Percentiles rank a stretch among this genome's conserved stretches.
phyloP scores from a whole-genome alignment of 1,140 invertebrate genomes.

The Pseudomyrmex gracilis region DNA sequence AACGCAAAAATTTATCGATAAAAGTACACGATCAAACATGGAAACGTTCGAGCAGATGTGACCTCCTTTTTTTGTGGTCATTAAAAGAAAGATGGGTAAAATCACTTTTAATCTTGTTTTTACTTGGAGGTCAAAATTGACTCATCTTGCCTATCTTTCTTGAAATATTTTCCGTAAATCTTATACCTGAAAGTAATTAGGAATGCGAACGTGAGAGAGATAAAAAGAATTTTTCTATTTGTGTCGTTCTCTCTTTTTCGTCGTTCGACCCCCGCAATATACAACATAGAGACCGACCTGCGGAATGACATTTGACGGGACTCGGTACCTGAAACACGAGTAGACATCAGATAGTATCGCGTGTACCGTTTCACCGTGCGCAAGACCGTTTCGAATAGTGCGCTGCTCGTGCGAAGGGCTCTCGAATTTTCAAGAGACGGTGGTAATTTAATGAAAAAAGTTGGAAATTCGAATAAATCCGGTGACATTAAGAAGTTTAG shows the following conservation, averaged over 20 bases:
- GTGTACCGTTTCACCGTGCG: constrained; percentile 31
- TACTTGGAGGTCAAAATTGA: too few species aligned
- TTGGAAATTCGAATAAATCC: too few species aligned
- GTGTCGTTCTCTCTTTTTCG: constrained; percentile 7
- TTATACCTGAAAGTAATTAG: constrained; percentile 21
- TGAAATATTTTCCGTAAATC: too few species aligned
- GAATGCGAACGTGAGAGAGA: not conserved
- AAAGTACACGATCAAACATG: not conserved
- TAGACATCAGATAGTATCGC: constrained; percentile 45
- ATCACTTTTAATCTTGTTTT: too few species aligned
- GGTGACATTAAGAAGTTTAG: not conserved
- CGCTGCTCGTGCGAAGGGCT: not conserved
- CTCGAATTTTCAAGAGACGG: not conserved
- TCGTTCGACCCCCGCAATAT: constrained; percentile 18
- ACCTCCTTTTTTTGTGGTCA: not conserved
- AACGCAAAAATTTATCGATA: not conserved
- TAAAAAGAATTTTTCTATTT: not conserved
- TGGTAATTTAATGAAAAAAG: too few species aligned
- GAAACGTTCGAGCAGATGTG: constrained; percentile 14
- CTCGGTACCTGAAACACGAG: constrained; percentile 61
- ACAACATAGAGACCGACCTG: constrained; percentile 72
- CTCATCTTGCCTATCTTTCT: too few species aligned
- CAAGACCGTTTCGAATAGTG: constrained; percentile 35
- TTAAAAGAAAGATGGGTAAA: not conserved
- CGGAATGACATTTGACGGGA: constrained; percentile 57